These are phyloP conservation scores for Drosophila serrata DNA, from an alignment of 1,140 invertebrate species.

Conservation along the genomic window DNA sequence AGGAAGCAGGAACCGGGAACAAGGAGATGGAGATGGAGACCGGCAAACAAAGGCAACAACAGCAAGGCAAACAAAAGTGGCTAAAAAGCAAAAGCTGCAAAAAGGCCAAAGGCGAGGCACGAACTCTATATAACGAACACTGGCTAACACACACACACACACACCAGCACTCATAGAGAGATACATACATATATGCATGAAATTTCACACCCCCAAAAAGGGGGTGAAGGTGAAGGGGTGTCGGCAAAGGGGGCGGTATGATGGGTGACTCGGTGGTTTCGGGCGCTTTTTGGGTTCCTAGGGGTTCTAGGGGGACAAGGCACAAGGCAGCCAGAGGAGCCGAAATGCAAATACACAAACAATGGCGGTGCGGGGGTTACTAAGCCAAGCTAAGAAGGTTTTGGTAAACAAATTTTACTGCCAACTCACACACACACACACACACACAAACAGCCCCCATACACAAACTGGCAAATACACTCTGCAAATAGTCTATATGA, in stretches of 20 bases:
- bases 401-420: slow-evolving; percentile 79
- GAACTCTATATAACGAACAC: slow-evolving; percentile 45
- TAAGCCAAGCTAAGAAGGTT: slow-evolving; percentile 83
- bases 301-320: neutral
- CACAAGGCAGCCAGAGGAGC: slow-evolving; percentile 41
- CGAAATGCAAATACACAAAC: slow-evolving; percentile 82
- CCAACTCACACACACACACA: slow-evolving; percentile 44
- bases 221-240: slow-evolving; percentile 20
- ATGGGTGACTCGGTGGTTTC: slow-evolving; percentile 22
- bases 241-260: slow-evolving; percentile 1
- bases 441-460: slow-evolving; percentile 44
- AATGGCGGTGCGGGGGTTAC: slow-evolving; percentile 77
- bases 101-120: slow-evolving; percentile 68
- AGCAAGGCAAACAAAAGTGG: slow-evolving; percentile 64
- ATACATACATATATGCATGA: slow-evolving; percentile 67
- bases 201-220: slow-evolving; percentile 76
- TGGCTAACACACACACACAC: slow-evolving; percentile 5
- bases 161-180: slow-evolving; percentile 24
- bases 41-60: slow-evolving; percentile 48
- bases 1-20: slow-evolving; percentile 15
- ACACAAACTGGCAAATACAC: slow-evolving; percentile 36
- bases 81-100: slow-evolving; percentile 63
- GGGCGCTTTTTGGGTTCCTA: slow-evolving; percentile 14
- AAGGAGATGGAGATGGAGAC: slow-evolving; percentile 19
- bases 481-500: slow-evolving; percentile 9